Percentiles rank a stretch among this genome's conserved stretches.
Conservation (phyloP, 2,888 invertebrate genomes). For the Ophonus ardosiacus region DNA sequence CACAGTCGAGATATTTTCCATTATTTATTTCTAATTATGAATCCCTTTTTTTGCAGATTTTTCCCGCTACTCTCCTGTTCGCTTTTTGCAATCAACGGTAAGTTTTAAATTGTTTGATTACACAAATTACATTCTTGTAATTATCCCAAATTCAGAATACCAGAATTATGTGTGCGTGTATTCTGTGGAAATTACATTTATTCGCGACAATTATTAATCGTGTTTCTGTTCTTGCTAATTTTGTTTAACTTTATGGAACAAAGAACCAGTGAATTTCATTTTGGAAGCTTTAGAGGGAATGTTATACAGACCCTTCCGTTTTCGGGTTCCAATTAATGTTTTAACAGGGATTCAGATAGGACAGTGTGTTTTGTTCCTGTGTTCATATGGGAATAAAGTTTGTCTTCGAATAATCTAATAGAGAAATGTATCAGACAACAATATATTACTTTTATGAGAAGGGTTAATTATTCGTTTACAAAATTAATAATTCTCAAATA, state of each 20-base stretch:
- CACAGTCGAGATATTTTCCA: too few species aligned
- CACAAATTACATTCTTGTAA: not conserved
- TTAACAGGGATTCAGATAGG: conserved; percentile 15
- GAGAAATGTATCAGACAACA: not conserved
- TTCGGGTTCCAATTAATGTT: conserved; percentile 30
- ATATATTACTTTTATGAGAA: not conserved
- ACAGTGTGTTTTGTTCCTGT: not conserved
- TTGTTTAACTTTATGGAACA: conserved; percentile 16
- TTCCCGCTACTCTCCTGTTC: not conserved
- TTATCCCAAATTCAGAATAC: not conserved
- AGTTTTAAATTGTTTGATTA: not conserved
- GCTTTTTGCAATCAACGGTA: not conserved
- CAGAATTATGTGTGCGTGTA: not conserved
- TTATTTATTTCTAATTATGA: not conserved
- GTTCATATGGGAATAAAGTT: conserved; percentile 1
- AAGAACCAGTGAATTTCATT: conserved; percentile 10
- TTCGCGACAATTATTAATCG: not conserved
- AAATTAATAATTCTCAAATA: too few species aligned
- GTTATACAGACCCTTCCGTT: not conserved
- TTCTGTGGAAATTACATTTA: not conserved
- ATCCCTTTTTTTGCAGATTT: not conserved
- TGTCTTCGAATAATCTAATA: conserved; percentile 24
- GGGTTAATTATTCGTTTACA: too few species aligned
- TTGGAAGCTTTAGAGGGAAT: not conserved
- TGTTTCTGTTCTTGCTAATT: not conserved